Evolutionary conservation across 2,113 vertebrate species (phyloP).

Genomic region (Hippocampus barbouri): DNA sequence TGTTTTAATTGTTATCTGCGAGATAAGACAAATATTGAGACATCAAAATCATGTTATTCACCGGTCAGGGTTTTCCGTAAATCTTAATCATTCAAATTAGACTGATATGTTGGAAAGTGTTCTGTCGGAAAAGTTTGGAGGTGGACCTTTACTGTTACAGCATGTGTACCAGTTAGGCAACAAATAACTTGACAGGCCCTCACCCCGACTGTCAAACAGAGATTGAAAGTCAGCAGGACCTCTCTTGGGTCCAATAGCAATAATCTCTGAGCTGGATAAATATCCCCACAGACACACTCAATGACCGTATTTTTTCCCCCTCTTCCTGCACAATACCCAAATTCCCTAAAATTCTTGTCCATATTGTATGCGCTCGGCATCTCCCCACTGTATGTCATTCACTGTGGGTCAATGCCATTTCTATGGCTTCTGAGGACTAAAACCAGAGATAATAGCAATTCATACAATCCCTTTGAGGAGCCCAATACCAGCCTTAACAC

Average conservation of each 20-base stretch:
- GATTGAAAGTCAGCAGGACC: neutral
- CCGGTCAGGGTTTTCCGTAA: neutral
- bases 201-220: neutral
- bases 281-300: neutral
- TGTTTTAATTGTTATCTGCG: neutral
- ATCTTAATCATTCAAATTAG: neutral
- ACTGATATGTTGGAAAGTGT: neutral
- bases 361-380: slow-evolving; percentile 30
- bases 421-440: slow-evolving; percentile 47
- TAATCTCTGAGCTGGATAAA: slow-evolving; percentile 40
- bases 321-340: neutral
- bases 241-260: neutral
- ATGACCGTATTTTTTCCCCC: neutral
- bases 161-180: neutral
- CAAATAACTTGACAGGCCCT: neutral
- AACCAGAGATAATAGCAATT: slow-evolving; percentile 69
- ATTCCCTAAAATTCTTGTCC: neutral
- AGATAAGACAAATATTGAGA: neutral
- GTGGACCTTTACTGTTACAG: neutral
- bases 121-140: neutral
- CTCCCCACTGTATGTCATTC: slow-evolving; percentile 27
- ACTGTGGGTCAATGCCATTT: slow-evolving; percentile 57
- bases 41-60: neutral
- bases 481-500: slow-evolving; percentile 68
- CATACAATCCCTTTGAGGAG: slow-evolving; percentile 67